Conservation (phyloP, 2,888 invertebrate genomes). For the Synanthedon formicaeformis region DNA sequence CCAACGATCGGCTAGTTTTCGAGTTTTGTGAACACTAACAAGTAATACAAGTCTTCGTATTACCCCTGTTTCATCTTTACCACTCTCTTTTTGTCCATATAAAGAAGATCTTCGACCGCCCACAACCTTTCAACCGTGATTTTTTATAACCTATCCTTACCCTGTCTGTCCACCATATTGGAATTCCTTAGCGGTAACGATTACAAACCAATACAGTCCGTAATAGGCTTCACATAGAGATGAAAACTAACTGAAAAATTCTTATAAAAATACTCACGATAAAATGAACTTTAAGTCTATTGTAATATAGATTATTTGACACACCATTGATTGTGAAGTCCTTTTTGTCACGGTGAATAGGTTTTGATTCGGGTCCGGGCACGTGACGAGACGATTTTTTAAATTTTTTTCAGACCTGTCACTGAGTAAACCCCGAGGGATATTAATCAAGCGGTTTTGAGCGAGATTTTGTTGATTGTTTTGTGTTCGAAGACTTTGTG, state of each 20-base stretch:
- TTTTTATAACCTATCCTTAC: slow-evolving; percentile 53
- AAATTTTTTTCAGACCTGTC: slow-evolving; percentile 35
- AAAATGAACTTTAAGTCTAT: slow-evolving; percentile 31
- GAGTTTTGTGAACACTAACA: no score
- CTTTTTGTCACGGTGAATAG: slow-evolving; percentile 43
- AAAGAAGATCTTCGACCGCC: slow-evolving; percentile 28
- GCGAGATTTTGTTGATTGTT: slow-evolving; percentile 12
- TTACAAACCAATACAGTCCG: slow-evolving; percentile 30
- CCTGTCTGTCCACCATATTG: slow-evolving; percentile 48
- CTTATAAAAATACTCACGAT: background rate
- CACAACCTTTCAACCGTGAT: slow-evolving; percentile 51
- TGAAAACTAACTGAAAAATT: slow-evolving; percentile 12
- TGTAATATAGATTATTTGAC: slow-evolving; percentile 31
- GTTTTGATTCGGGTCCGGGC: slow-evolving; percentile 44
- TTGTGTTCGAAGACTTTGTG: slow-evolving; percentile 3
- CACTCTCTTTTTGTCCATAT: no score
- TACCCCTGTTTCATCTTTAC: no score
- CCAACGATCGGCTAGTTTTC: no score
- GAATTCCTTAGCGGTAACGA: slow-evolving; percentile 34
- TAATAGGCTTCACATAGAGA: slow-evolving; percentile 22
- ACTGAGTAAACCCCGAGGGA: slow-evolving; percentile 27
- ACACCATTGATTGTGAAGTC: slow-evolving; percentile 22
- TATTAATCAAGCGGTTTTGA: slow-evolving; percentile 41
- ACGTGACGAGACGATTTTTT: slow-evolving; percentile 42
- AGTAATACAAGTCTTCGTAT: no score